phyloP scores from a whole-genome alignment of 92 coral and sea anemone genomes.

The Paramuricea clavata region DNA sequence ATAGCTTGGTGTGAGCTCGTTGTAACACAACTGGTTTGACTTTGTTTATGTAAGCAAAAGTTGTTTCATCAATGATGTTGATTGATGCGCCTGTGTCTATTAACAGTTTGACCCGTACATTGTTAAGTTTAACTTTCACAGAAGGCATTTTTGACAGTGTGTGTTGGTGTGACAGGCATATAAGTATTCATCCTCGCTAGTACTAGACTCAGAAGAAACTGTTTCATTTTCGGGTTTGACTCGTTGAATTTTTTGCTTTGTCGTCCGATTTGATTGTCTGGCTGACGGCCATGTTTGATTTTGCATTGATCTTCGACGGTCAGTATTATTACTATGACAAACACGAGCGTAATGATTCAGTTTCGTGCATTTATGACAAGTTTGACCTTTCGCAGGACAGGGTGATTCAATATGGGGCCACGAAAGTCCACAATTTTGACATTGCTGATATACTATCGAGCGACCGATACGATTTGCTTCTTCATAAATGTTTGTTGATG shows the following conservation, averaged over 20 bases:
- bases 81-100: constrained; percentile 72
- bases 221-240: neutral
- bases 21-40: constrained; percentile 19
- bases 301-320: no score
- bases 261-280: neutral
- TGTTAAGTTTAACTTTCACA: constrained; percentile 19
- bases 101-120: constrained; percentile 43
- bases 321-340: neutral
- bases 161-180: neutral
- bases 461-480: constrained; percentile 21
- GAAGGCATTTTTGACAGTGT: constrained; percentile 19
- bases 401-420: constrained; percentile 48
- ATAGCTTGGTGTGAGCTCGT: constrained; percentile 6
- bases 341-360: constrained; percentile 18
- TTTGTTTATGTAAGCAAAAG: constrained; percentile 28
- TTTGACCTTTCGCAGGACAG: constrained; percentile 48
- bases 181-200: neutral
- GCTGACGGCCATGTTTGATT: neutral
- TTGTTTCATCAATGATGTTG: no score
- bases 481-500: neutral
- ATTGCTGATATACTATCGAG: constrained; percentile 33
- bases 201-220: neutral
- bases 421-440: constrained; percentile 40
- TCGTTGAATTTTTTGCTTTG: no score
- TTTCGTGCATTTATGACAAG: constrained; percentile 21